These are phyloP conservation scores for Zosterops japonicus DNA, from an alignment of 2,113 vertebrate species.

Conservation along the genomic window DNA sequence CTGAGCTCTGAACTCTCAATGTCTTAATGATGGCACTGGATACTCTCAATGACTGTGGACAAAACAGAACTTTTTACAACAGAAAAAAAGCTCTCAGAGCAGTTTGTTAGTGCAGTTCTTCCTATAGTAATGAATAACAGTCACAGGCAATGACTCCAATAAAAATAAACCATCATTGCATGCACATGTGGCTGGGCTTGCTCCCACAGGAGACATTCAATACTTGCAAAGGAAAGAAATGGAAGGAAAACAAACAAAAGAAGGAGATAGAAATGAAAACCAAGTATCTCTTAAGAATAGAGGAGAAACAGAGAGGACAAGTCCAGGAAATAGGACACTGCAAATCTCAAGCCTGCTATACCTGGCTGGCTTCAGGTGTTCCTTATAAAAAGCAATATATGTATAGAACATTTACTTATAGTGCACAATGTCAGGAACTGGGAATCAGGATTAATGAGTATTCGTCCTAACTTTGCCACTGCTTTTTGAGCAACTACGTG, in stretches of 20 bases:
- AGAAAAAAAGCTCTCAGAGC: neutral
- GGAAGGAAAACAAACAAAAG: conserved; percentile 44
- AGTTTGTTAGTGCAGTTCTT: conserved; percentile 40
- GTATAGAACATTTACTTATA: neutral
- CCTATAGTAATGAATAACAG: conserved; percentile 59
- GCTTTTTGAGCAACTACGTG: neutral
- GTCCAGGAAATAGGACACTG: neutral
- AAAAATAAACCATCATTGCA: conserved; percentile 55
- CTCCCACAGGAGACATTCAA: conserved; percentile 46
- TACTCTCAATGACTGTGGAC: neutral
- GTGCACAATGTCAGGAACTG: neutral
- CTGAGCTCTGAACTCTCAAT: neutral
- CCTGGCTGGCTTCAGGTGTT: neutral
- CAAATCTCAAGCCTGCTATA: neutral
- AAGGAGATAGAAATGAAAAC: conserved; percentile 45
- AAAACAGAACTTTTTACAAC: conserved; percentile 35
- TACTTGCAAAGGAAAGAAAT: conserved; percentile 43
- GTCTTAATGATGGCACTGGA: neutral
- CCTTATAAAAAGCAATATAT: neutral
- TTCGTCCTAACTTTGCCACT: conserved; percentile 2
- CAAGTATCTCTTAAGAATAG: conserved; percentile 10
- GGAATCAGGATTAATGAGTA: neutral
- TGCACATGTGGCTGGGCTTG: neutral
- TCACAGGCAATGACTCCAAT: conserved; percentile 35
- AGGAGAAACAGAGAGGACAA: neutral